phyloP scores from a whole-genome alignment of 2,888 invertebrate genomes.

The Andricus quercusramuli region DNA sequence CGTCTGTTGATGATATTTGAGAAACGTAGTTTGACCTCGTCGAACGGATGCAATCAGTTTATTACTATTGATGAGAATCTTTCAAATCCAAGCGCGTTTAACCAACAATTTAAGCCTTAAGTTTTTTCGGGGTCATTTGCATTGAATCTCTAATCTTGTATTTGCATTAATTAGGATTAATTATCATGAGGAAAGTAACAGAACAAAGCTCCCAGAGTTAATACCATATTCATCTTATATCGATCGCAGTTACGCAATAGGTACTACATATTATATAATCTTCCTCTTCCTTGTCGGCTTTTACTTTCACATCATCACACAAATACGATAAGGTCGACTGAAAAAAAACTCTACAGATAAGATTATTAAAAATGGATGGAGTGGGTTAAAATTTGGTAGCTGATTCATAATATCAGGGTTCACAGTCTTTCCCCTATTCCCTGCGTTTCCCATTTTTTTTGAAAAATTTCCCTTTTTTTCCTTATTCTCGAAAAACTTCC shows the following conservation, averaged over 20 bases:
- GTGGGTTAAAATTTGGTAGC: neutral
- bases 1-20: slow-evolving; percentile 1
- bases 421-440: too few relatives aligned
- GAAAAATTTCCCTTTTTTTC: too few relatives aligned
- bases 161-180: slow-evolving; percentile 30
- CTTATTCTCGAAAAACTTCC: too few relatives aligned
- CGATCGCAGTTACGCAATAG: neutral
- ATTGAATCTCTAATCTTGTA: neutral
- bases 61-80: slow-evolving; percentile 35
- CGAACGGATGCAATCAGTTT: slow-evolving; percentile 26
- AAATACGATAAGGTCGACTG: neutral
- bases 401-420: neutral
- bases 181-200: neutral
- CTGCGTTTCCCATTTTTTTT: too few relatives aligned
- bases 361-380: neutral
- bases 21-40: slow-evolving; percentile 37
- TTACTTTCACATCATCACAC: slow-evolving; percentile 9
- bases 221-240: slow-evolving; percentile 13
- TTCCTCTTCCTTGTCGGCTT: neutral
- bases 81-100: neutral
- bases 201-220: slow-evolving; percentile 4
- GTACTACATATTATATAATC: slow-evolving; percentile 17
- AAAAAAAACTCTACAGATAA: neutral
- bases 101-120: slow-evolving; percentile 2
- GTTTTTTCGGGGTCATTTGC: neutral